phyloP scores from a whole-genome alignment of 2,797 vertebrate genomes.

The Phalloptychus januarius region DNA sequence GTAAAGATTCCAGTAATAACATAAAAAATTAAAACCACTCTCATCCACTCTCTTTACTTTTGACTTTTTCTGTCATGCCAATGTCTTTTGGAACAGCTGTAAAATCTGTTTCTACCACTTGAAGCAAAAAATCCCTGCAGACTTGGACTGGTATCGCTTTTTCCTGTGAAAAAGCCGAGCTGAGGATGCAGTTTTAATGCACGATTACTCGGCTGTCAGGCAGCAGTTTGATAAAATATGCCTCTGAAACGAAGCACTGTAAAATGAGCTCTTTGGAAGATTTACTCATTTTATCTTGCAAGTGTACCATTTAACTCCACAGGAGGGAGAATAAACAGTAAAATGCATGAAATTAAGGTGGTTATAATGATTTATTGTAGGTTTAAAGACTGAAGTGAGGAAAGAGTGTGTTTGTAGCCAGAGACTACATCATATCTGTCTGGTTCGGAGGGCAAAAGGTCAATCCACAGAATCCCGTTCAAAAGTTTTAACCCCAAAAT shows the following conservation, averaged over 20 bases:
- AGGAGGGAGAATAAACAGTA: constrained; percentile 31
- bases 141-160: constrained; percentile 14
- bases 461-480: constrained; percentile 53
- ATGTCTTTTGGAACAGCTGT: constrained; percentile 56
- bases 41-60: constrained; percentile 42
- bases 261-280: constrained; percentile 5
- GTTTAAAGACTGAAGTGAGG: constrained; percentile 23
- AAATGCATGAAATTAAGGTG: constrained; percentile 54
- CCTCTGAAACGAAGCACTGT: constrained; percentile 35
- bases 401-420: constrained; percentile 37
- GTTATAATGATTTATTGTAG: constrained; percentile 55
- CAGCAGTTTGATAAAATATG: constrained; percentile 33
- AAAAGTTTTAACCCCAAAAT: constrained; percentile 47
- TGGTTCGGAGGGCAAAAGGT: constrained; percentile 47
- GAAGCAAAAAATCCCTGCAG: constrained; percentile 22
- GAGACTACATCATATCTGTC: constrained; percentile 40
- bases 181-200: constrained; percentile 46
- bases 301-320: constrained; percentile 36
- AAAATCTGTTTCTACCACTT: constrained; percentile 24
- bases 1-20: constrained; percentile 22
- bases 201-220: constrained; percentile 57
- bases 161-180: constrained; percentile 35
- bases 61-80: constrained; percentile 46
- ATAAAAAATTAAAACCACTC: background rate
- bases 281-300: constrained; percentile 37